Conservation (phyloP, 2,797 vertebrate genomes). For the Anableps anableps region DNA sequence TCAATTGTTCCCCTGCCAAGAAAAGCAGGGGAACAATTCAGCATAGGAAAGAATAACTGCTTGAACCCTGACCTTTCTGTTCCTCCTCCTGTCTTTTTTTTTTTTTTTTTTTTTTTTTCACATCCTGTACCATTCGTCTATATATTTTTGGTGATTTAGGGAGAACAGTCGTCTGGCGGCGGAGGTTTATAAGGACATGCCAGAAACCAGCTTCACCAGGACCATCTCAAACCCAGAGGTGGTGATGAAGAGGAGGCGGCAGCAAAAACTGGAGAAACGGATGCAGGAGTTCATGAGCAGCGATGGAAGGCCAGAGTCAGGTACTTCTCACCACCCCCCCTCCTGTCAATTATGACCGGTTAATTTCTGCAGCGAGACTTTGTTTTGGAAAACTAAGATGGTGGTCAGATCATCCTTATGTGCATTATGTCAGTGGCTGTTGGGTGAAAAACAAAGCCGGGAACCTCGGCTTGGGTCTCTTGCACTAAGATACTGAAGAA, state of each 20-base stretch:
- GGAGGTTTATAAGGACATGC: constrained; percentile 99
- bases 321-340: constrained; percentile 63
- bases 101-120: not conserved
- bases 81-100: constrained; percentile 18
- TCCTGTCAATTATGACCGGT: not conserved
- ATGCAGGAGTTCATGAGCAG: constrained; percentile 98
- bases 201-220: constrained; percentile 97
- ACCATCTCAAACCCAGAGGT: constrained; percentile 99
- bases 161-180: constrained; percentile 94
- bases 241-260: constrained; percentile 95
- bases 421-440: not conserved
- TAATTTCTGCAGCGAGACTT: not conserved
- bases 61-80: constrained; percentile 34
- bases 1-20: too few species aligned
- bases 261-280: constrained; percentile 95
- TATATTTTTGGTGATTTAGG: constrained; percentile 60
- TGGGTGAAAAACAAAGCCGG: not conserved
- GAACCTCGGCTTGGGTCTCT: not conserved
- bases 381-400: not conserved
- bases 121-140: not conserved
- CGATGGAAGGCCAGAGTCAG: constrained; percentile 96
- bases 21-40: not conserved
- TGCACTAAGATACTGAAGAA: too few species aligned
- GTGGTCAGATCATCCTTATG: not conserved
- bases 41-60: constrained; percentile 27